Base-by-base conservation (phyloP, 1,140 invertebrate genomes). In the Rhysida immarginata region DNA sequence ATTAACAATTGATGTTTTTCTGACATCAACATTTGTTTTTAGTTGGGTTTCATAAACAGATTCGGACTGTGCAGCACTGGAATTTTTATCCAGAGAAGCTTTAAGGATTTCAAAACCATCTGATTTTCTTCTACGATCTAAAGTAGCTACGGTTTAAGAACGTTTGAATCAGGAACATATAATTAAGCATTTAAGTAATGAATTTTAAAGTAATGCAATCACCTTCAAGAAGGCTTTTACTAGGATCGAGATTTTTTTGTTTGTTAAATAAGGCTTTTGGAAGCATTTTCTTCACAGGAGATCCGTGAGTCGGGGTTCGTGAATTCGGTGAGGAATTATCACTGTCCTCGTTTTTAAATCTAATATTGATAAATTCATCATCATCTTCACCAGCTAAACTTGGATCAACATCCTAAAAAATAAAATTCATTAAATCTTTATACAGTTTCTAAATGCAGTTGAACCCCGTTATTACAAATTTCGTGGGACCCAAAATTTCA, bases 1-100 rank as follows among this genome's bases (percentile, higher is more conserved):
- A 8, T 29, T 27, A n/a, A 53, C 50, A 11, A 41, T 25, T 14
- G 54, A 58, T 21, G 54, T 58, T 29, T 58, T 58, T 24, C 48
- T 50, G 26, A 29, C 1, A 21, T 21, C 23, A 48, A 18, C 45
- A 48, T 23, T 48, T 23, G 8, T 48, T 18, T 13, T 14, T 8
- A 48, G 11, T 11, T 23, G 14, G n/a, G n/a, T n/a, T 48, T 48
- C 45, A 13, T 48, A 11, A 11, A 23, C 35, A 11, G 35, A 11
- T n/a, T 41, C 35, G 35, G 35, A 11, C n/a, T 41, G 35, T 41
- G 35, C n/a, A 11, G 35, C 35, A 11, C 11, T n/a, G 11, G n/a
- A n/a, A 41, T 11, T 8, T 48, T 18, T 48, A 13, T 48, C 23
- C 8, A 48, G 14, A 48, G 8, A 11, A 18, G 11, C 21, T 14